phyloP scores from a whole-genome alignment of 2,113 vertebrate species.

The Scartelaos histophorus region DNA sequence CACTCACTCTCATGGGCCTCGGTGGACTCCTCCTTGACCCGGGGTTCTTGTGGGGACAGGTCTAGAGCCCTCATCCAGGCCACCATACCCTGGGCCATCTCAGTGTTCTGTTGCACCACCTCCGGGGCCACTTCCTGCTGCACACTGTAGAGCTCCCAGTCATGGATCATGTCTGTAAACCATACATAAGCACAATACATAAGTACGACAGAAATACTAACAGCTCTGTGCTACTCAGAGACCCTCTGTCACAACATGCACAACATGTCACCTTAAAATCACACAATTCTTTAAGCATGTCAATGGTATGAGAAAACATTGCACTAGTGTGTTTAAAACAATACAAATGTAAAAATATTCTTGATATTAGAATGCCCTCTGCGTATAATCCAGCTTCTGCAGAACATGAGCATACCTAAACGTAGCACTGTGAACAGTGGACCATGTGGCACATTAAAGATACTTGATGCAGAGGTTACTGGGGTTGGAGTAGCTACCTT shows the following conservation, averaged over 20 bases:
- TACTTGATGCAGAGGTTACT: not conserved
- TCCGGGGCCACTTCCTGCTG: slow-evolving; percentile 83
- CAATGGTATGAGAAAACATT: too few species aligned
- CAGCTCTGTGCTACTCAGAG: not conserved
- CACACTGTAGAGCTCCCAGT: slow-evolving; percentile 86
- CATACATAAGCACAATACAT: slow-evolving; percentile 10
- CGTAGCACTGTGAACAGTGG: not conserved
- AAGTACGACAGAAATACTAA: not conserved
- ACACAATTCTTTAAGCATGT: too few species aligned
- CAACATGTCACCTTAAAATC: too few species aligned
- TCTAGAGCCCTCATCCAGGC: slow-evolving; percentile 78
- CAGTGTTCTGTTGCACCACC: slow-evolving; percentile 74
- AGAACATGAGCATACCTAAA: too few species aligned
- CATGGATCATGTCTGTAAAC: slow-evolving; percentile 84
- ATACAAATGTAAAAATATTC: too few species aligned
- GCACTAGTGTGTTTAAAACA: too few species aligned
- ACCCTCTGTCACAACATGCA: not conserved
- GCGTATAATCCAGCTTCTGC: too few species aligned
- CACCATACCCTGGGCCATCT: slow-evolving; percentile 79
- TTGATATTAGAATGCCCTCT: too few species aligned
- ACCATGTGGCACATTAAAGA: too few species aligned
- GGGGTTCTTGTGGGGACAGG: slow-evolving; percentile 77
- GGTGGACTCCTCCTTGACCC: slow-evolving; percentile 78
- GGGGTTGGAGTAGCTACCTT: slow-evolving; percentile 73
- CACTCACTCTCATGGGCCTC: slow-evolving; percentile 83